Conservation (phyloP, 2,888 invertebrate genomes). For the Tipula helvola region DNA sequence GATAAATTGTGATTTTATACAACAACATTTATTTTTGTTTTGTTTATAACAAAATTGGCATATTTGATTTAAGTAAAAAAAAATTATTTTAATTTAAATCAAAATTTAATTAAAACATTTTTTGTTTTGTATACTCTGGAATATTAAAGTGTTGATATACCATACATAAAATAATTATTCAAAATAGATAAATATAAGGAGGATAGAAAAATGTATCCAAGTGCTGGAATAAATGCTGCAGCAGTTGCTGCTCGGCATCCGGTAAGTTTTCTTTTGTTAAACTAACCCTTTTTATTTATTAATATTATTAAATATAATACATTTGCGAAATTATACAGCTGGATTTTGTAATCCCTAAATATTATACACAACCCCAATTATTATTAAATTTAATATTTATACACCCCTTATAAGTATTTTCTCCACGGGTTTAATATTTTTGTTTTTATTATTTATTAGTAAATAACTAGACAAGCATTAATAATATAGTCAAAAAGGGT, state of each 20-base stretch:
- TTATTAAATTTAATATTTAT: not conserved
- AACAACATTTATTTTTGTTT: not conserved
- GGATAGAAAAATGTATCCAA: conserved; percentile 54
- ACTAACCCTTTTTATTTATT: not conserved
- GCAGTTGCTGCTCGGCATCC: conserved; percentile 77
- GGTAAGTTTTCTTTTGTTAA: conserved; percentile 43
- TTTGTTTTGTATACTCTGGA: not conserved
- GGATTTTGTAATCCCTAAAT: not conserved
- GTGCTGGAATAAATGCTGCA: conserved; percentile 68
- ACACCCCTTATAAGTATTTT: not conserved
- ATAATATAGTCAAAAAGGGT: not conserved
- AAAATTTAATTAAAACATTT: not conserved
- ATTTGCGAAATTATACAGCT: not conserved
- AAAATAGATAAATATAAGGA: not conserved
- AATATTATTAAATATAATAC: not conserved
- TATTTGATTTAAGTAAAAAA: not conserved
- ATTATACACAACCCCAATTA: not conserved
- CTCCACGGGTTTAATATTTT: not conserved
- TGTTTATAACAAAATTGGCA: not conserved
- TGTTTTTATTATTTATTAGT: not conserved
- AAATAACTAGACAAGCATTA: not conserved
- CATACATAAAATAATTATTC: not conserved
- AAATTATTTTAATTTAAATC: not conserved
- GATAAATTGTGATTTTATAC: not conserved
- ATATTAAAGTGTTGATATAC: not conserved